Base-by-base conservation (phyloP, 2,888 invertebrate species). In the Ophioninae sp. region DNA sequence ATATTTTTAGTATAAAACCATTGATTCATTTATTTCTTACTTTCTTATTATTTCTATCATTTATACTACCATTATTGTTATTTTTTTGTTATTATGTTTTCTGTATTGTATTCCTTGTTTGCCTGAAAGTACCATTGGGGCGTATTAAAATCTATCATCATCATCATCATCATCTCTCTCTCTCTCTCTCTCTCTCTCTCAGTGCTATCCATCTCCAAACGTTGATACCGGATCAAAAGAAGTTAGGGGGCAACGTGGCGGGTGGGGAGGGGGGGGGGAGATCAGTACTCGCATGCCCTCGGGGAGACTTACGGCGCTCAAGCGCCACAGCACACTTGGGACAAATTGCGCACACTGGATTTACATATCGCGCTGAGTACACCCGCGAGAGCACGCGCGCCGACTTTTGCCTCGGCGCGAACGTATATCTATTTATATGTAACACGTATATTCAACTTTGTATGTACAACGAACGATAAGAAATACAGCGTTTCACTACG, bases 271-370 rank as follows among this genome's bases (percentile, higher is more conserved):
- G 59, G 44, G 30, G 50, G 65, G 72, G 65, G 72, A 69, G 39
- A 77, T 77, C 73, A 64, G 61, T 70, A 44, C 76, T 80, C 79
- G 20, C 81, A 72, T 81, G 79, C 84, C 80, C 81, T 80, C 84
- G 82, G 82, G 82, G 76, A 82, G 81, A 84, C 81, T 77, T 78
- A 78, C 85, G 77, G 80, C 79, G 78, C 82, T 73, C 79, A 83
- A 77, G 78, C 78, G 62, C 61, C 73, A 56, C 81, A 75, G 68
- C 70, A 81, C 74, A 79, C 82, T 82, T 82, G 82, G 86, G 89
- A 91, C 91, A 91, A 91, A 91, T 91, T 89, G 88, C 87, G 61
- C 78, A 65, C 83, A 73, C 78, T 76, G 84, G 87, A 90, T 91
- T 91, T 89, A 88, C 89, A 88, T 91, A 90, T 88, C 89, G 87